These are phyloP conservation scores for Petrocephalus schoutedeni DNA, from an alignment of 2,797 vertebrate species.

Conservation along the genomic window DNA sequence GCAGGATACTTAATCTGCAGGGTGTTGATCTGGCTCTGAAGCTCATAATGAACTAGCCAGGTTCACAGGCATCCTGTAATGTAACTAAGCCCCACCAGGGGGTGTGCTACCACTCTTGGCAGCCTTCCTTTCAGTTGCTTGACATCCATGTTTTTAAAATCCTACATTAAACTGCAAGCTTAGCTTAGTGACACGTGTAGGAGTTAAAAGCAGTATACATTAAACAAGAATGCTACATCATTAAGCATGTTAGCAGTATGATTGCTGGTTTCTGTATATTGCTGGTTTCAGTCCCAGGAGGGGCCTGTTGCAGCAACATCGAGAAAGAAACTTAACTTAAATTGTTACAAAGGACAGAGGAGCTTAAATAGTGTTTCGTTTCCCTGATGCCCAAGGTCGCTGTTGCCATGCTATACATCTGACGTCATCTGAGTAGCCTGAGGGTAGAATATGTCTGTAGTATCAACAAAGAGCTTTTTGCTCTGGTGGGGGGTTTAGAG, in stretches of 20 bases:
- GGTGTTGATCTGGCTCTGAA: not conserved
- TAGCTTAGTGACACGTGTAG: not conserved
- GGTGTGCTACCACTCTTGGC: not conserved
- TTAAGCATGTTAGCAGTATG: not conserved
- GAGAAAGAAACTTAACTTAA: not conserved
- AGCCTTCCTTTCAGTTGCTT: not conserved
- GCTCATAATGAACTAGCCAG: not conserved
- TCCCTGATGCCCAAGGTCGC: not conserved
- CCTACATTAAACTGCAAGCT: not conserved
- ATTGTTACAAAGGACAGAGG: not conserved
- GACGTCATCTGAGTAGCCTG: not conserved
- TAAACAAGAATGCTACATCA: not conserved
- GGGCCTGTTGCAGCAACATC: not conserved
- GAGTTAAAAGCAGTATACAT: not conserved
- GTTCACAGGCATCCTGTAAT: not conserved
- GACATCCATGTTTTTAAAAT: not conserved
- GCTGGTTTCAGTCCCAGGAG: not conserved
- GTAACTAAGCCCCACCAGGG: not conserved
- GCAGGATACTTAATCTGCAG: not conserved
- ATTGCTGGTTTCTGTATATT: not conserved
- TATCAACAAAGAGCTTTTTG: not conserved
- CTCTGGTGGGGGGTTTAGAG: not conserved
- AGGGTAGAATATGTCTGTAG: not conserved
- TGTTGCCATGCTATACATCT: not conserved
- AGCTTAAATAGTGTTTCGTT: not conserved